A percentile compares a stretch with the other conserved stretches of the same genome.
Evolutionary conservation across 1,140 invertebrate species (phyloP).

Genomic region (Anastatus disparis): DNA sequence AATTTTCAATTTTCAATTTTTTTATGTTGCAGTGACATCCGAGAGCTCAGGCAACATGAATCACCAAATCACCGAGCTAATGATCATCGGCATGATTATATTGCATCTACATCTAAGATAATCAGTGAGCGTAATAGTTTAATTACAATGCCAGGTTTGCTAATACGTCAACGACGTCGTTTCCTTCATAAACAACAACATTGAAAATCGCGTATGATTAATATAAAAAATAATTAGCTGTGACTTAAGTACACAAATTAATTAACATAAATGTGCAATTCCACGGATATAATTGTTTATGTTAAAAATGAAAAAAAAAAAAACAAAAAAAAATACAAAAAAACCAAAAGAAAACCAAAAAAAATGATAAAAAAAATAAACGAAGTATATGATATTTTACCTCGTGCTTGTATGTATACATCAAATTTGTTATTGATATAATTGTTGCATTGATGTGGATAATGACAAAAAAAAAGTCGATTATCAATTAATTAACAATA

Average conservation of each 20-base stretch:
- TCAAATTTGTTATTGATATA: slow-evolving; percentile 37
- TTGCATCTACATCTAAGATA: slow-evolving; percentile 55
- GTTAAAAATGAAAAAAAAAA: too few relatives aligned
- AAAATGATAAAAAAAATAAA: too few relatives aligned
- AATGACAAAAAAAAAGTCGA: background rate
- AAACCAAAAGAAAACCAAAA: too few relatives aligned
- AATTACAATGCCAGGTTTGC: slow-evolving; percentile 13
- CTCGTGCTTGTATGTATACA: slow-evolving; percentile 19
- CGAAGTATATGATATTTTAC: too few relatives aligned
- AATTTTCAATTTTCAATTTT: slow-evolving; percentile 33
- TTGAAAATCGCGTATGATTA: too few relatives aligned
- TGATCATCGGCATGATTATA: slow-evolving; percentile 44
- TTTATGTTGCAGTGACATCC: slow-evolving; percentile 56
- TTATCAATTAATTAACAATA: background rate
- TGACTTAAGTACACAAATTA: too few relatives aligned
- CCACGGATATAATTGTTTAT: too few relatives aligned
- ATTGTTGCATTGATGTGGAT: slow-evolving; percentile 27
- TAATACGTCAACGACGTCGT: background rate
- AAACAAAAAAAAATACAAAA: too few relatives aligned
- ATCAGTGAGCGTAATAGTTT: slow-evolving; percentile 42
- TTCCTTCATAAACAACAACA: too few relatives aligned
- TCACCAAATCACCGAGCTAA: slow-evolving; percentile 38
- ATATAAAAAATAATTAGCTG: too few relatives aligned
- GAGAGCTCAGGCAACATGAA: slow-evolving; percentile 48
- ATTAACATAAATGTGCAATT: too few relatives aligned